A percentile compares a stretch with the other conserved stretches of the same genome.
These are phyloP conservation scores for Saturnia japonica DNA, from an alignment of 2,888 invertebrate species.

Conservation along the genomic window DNA sequence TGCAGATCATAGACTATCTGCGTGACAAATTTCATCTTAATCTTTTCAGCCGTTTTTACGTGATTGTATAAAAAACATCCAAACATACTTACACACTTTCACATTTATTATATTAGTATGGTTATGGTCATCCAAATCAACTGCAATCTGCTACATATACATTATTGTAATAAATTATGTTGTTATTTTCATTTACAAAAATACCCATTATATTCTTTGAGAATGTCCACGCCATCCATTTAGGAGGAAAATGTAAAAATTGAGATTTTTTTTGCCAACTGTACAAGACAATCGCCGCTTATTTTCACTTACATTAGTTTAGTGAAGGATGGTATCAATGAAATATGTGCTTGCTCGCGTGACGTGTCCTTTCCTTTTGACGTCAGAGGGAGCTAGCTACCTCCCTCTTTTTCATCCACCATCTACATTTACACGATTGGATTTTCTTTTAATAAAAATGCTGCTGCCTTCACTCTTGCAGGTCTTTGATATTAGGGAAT, in stretches of 20 bases:
- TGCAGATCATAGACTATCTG: no score
- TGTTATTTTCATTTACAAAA: neutral
- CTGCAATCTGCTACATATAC: no score
- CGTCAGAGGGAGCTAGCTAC: conserved; percentile 34
- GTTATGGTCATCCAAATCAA: neutral
- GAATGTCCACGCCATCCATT: no score
- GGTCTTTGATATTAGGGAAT: conserved; percentile 1
- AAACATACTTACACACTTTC: no score
- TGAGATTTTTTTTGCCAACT: conserved; percentile 38
- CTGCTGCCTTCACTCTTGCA: neutral
- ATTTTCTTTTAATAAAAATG: conserved; percentile 48
- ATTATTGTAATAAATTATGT: neutral
- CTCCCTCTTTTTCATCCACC: conserved; percentile 33
- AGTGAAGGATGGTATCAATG: conserved; percentile 75
- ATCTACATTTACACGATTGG: conserved; percentile 71
- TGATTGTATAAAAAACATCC: no score
- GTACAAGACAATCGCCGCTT: conserved; percentile 66
- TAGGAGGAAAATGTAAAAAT: neutral
- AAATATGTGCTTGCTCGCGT: conserved; percentile 76
- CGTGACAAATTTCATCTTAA: no score
- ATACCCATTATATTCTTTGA: no score
- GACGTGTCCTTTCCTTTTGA: conserved; percentile 65
- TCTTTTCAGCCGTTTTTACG: no score
- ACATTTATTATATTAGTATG: no score
- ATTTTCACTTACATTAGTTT: conserved; percentile 80